A percentile compares a stretch with the other conserved stretches of the same genome.
Evolutionary conservation across 2,113 vertebrate genomes (phyloP).

Genomic region (Myrmecobius fasciatus): DNA sequence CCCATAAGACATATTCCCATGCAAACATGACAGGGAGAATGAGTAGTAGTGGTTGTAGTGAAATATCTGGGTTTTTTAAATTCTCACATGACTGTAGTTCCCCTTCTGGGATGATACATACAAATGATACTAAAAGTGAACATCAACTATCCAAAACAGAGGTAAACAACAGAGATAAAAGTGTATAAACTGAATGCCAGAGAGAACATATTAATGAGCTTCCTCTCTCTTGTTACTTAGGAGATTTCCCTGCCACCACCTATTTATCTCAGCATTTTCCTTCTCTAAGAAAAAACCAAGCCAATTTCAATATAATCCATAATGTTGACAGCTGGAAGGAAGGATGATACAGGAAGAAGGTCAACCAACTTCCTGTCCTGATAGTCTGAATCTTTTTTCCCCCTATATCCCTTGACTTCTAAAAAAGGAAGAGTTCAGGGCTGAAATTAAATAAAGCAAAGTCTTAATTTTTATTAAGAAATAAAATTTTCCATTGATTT

Average conservation of each 20-base stretch:
- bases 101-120: slow-evolving; percentile 32
- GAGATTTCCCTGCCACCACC: neutral
- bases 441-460: slow-evolving; percentile 15
- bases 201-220: neutral
- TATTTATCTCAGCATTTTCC: neutral
- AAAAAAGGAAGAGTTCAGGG: slow-evolving; percentile 6
- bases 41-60: slow-evolving; percentile 35
- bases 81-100: slow-evolving; percentile 39
- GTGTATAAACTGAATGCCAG: neutral
- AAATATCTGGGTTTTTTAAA: slow-evolving; percentile 49
- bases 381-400: neutral
- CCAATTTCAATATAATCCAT: slow-evolving; percentile 21
- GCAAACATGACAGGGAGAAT: slow-evolving; percentile 56
- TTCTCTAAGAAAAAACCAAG: neutral
- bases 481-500: neutral
- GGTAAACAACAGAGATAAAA: slow-evolving; percentile 41
- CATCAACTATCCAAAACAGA: slow-evolving; percentile 27
- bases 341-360: slow-evolving; percentile 19
- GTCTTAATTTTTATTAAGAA: slow-evolving; percentile 18
- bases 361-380: neutral
- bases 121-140: slow-evolving; percentile 40
- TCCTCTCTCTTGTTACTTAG: neutral
- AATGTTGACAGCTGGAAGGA: neutral
- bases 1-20: slow-evolving; percentile 65
- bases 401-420: neutral